Conservation (phyloP, 1,140 invertebrate species). For the Drosophila lacertosa region DNA sequence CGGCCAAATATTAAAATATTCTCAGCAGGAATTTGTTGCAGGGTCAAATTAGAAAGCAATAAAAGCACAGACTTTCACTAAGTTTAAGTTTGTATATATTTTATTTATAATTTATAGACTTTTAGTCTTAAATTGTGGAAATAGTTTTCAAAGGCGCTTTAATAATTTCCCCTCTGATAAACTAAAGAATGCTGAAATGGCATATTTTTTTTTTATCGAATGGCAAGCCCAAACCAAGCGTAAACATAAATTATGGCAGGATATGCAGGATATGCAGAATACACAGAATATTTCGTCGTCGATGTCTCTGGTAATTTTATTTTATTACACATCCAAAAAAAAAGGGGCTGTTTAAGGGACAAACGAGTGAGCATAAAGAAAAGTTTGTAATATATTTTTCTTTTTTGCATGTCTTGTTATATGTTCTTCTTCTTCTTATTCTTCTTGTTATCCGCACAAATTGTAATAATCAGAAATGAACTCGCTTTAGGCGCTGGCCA, state of each 20-base stretch:
- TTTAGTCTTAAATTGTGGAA: background rate
- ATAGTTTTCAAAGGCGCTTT: slow-evolving; percentile 2
- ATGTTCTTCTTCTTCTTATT: slow-evolving; percentile 21
- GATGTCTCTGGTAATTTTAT: slow-evolving; percentile 70
- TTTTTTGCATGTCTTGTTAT: slow-evolving; percentile 35
- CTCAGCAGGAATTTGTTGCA: background rate
- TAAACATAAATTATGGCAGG: slow-evolving; percentile 64
- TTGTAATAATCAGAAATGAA: slow-evolving; percentile 58
- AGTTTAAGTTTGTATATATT: no score
- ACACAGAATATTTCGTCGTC: slow-evolving; percentile 54
- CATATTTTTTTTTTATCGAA: slow-evolving; percentile 7
- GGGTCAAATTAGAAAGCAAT: no score
- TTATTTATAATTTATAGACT: no score
- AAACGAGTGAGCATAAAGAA: slow-evolving; percentile 45
- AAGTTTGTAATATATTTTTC: slow-evolving; percentile 64
- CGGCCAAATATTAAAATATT: slow-evolving; percentile 43
- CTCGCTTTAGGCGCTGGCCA: slow-evolving; percentile 11
- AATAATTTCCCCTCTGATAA: slow-evolving; percentile 9
- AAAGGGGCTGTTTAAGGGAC: slow-evolving; percentile 22
- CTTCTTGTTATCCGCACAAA: slow-evolving; percentile 38
- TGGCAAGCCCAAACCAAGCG: slow-evolving; percentile 20
- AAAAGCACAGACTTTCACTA: no score
- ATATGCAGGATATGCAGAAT: background rate
- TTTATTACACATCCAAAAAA: slow-evolving; percentile 60
- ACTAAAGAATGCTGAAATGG: slow-evolving; percentile 9